phyloP scores from a whole-genome alignment of 2,113 vertebrate genomes.

The Solea senegalensis region DNA sequence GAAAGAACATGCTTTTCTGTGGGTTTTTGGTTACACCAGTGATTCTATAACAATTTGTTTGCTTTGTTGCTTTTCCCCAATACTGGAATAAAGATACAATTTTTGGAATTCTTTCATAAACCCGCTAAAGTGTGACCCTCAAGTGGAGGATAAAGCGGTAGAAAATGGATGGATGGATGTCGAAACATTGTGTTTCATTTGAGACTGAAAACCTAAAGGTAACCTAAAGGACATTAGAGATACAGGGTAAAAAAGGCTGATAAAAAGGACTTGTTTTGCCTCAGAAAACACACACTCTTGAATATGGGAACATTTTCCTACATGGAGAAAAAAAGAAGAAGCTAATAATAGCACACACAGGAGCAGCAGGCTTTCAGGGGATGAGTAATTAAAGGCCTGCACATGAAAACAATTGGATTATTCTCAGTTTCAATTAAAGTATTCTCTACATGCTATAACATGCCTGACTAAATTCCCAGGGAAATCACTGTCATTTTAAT shows the following conservation, averaged over 20 bases:
- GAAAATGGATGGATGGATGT: too few relatives aligned
- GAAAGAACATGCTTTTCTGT: not conserved
- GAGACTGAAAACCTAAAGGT: not conserved
- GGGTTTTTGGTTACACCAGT: slow-evolving; percentile 4
- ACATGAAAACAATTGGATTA: slow-evolving; percentile 30
- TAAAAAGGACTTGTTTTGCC: slow-evolving; percentile 6
- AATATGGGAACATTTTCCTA: not conserved
- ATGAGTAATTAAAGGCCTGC: slow-evolving; percentile 19
- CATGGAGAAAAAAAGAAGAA: not conserved
- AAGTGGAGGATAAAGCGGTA: too few relatives aligned
- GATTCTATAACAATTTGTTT: slow-evolving; percentile 16
- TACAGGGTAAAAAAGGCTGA: not conserved
- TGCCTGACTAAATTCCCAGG: slow-evolving; percentile 4
- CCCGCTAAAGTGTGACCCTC: too few relatives aligned
- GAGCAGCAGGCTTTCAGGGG: slow-evolving; percentile 20
- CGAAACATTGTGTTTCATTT: too few relatives aligned
- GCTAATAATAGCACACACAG: slow-evolving; percentile 27
- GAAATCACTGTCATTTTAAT: slow-evolving; percentile 16
- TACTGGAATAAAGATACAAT: too few relatives aligned
- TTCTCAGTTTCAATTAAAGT: not conserved
- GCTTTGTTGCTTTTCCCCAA: slow-evolving; percentile 5
- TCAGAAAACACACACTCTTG: not conserved
- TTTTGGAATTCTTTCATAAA: too few relatives aligned
- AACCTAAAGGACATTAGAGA: not conserved
- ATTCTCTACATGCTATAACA: slow-evolving; percentile 1